A percentile compares a stretch with the other conserved stretches of the same genome.
Evolutionary conservation across 1,140 invertebrate species (phyloP).

Genomic region (Gerris buenoi): DNA sequence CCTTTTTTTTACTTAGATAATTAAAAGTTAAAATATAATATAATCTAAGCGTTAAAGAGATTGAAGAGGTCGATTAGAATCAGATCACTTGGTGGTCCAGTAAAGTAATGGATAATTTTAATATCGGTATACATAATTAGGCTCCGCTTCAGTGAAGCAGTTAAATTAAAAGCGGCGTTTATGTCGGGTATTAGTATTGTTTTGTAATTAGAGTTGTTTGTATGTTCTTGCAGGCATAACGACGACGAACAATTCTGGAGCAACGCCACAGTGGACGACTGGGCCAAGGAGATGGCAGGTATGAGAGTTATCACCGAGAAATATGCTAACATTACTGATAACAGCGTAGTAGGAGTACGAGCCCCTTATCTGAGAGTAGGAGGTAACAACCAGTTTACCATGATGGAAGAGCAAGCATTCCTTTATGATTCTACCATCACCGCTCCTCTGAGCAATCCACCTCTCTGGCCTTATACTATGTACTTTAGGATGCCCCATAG

Average conservation of each 20-base stretch:
- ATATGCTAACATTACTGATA: constrained; percentile 82
- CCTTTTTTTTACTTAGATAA: no score
- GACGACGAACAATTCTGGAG: constrained; percentile 89
- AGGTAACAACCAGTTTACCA: constrained; percentile 91
- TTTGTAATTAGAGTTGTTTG: constrained; percentile 5
- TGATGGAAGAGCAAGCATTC: constrained; percentile 96
- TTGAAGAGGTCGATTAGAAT: no score
- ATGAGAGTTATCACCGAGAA: constrained; percentile 86
- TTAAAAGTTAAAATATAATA: no score
- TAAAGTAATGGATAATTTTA: no score
- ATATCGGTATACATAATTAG: no score
- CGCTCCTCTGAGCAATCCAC: constrained; percentile 76
- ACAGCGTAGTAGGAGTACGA: constrained; percentile 83
- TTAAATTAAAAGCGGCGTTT: neutral
- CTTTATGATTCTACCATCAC: constrained; percentile 91
- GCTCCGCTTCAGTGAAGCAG: neutral
- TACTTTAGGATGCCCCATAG: constrained; percentile 92
- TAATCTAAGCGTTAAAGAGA: no score
- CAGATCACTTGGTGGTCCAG: no score
- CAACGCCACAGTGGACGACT: constrained; percentile 79
- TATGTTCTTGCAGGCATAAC: constrained; percentile 50
- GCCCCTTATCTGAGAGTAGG: constrained; percentile 85
- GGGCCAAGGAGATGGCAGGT: constrained; percentile 93
- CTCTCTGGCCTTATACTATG: constrained; percentile 93
- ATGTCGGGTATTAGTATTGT: neutral